phyloP scores from a whole-genome alignment of 2,113 vertebrate genomes.

The Pseudopodoces humilis region DNA sequence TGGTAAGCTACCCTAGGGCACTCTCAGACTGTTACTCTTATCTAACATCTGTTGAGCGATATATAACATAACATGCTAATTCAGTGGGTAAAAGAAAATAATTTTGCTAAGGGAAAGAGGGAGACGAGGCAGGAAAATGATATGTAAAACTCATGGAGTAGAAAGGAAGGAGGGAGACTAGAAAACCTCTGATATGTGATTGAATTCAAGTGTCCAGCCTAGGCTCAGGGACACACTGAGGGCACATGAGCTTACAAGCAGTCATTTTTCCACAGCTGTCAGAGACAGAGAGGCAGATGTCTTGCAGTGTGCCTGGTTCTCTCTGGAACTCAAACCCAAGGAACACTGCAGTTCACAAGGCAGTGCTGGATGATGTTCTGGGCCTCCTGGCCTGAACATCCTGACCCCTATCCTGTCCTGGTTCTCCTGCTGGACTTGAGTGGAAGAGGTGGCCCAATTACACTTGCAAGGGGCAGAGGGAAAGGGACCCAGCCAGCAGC shows the following conservation, averaged over 20 bases:
- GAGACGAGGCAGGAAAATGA: background rate
- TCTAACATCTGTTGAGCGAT: background rate
- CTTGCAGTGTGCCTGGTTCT: background rate
- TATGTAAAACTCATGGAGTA: background rate
- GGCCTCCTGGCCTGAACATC: background rate
- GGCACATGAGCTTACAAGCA: background rate
- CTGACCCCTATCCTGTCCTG: background rate
- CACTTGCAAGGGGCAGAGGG: fast-evolving
- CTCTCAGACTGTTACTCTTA: background rate
- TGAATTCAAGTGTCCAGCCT: background rate
- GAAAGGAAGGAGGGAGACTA: background rate
- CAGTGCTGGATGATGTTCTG: background rate
- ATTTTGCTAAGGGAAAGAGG: background rate
- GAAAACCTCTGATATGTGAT: background rate
- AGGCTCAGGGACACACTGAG: background rate
- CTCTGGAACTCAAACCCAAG: background rate
- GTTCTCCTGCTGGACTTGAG: background rate
- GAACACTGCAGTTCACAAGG: background rate
- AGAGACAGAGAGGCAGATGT: background rate
- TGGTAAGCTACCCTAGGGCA: background rate
- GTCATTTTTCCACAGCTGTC: background rate
- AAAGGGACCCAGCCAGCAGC: background rate
- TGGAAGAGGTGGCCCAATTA: background rate
- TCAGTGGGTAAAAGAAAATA: background rate
- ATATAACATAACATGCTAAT: background rate